Evolutionary conservation across 2,797 vertebrate genomes (phyloP).

Genomic region (Notamacropus eugenii): DNA sequence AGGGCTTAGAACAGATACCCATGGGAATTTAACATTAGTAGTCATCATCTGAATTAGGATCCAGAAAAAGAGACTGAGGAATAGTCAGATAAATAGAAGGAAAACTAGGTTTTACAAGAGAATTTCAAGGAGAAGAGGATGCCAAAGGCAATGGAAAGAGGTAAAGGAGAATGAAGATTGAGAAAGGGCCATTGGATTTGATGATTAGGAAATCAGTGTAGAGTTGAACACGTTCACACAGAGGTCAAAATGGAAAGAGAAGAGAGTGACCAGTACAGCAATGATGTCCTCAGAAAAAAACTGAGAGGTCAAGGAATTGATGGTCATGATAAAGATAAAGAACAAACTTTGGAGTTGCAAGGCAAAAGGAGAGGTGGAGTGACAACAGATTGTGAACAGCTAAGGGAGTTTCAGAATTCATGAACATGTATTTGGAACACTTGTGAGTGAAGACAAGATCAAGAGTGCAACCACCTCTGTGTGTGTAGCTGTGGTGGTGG

Average conservation of each 20-base stretch:
- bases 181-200: background rate
- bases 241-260: background rate
- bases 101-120: background rate
- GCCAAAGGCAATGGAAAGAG: background rate
- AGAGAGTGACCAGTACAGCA: background rate
- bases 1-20: background rate
- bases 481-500: background rate
- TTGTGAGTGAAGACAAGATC: background rate
- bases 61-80: background rate
- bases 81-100: background rate
- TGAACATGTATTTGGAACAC: background rate
- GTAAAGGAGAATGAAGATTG: background rate
- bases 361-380: background rate
- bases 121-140: background rate
- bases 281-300: background rate
- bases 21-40: background rate
- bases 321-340: background rate
- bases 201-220: background rate
- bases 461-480: background rate
- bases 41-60: background rate
- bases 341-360: background rate
- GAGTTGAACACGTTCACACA: background rate
- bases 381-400: background rate
- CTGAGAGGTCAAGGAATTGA: background rate
- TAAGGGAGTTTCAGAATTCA: background rate